A percentile compares a stretch with the other conserved stretches of the same genome.
Conservation (phyloP, 2,113 vertebrate species). For the Marmota monax region DNA sequence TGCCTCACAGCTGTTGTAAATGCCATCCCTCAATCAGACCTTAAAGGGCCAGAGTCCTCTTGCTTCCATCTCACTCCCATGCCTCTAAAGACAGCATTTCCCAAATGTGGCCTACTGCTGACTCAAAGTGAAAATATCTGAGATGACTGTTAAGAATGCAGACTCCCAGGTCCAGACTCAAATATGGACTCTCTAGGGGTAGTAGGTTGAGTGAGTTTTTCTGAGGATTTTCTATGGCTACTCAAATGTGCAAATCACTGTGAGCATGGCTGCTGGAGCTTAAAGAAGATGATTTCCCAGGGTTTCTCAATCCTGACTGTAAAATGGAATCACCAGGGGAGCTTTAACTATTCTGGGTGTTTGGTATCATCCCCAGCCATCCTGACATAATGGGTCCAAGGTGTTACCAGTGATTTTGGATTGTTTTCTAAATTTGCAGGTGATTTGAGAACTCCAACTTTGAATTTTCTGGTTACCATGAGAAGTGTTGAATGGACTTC, state of each 20-base stretch:
- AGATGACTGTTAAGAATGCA: conserved; percentile 32
- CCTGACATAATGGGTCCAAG: background rate
- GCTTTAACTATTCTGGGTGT: background rate
- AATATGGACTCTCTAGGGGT: background rate
- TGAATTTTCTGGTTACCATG: conserved; percentile 2
- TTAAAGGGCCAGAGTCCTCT: conserved; percentile 83
- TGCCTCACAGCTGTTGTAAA: conserved; percentile 78
- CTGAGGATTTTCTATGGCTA: background rate
- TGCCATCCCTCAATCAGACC: conserved; percentile 67
- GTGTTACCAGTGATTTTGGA: background rate
- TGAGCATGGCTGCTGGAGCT: background rate
- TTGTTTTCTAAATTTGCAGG: conserved; percentile 25
- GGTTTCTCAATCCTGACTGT: conserved; percentile 40
- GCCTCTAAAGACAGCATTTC: background rate
- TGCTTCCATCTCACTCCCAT: background rate
- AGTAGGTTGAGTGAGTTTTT: background rate
- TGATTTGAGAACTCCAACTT: conserved; percentile 46
- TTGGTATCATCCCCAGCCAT: background rate
- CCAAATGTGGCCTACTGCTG: background rate
- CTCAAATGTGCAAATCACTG: background rate
- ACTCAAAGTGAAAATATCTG: background rate
- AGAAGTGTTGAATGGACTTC: conserved; percentile 15
- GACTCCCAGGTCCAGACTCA: background rate
- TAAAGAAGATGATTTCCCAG: conserved; percentile 40
- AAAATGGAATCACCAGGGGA: conserved; percentile 53